A percentile compares a stretch with the other conserved stretches of the same genome.
Conservation (phyloP, 2,113 vertebrate species). For the Rhynchopsitta pachyrhyncha region DNA sequence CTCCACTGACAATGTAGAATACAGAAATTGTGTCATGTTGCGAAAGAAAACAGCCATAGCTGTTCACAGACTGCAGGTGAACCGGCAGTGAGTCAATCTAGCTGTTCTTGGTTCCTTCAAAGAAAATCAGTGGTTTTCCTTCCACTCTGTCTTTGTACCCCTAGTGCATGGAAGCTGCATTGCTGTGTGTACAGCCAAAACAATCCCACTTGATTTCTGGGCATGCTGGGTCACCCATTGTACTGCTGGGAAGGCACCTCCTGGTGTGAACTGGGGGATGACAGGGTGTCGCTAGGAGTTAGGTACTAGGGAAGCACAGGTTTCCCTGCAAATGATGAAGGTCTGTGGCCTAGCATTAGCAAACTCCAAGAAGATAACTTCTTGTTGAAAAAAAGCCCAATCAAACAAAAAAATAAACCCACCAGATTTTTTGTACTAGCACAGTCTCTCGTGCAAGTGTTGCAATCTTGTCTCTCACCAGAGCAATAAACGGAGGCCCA, state of each 20-base stretch:
- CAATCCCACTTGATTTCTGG: too few relatives aligned
- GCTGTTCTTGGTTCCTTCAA: neutral
- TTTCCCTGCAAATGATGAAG: neutral
- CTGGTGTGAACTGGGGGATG: neutral
- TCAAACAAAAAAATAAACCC: too few relatives aligned
- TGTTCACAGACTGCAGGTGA: neutral
- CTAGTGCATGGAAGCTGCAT: rapidly evolving
- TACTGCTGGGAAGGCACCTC: neutral
- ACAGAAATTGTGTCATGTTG: neutral
- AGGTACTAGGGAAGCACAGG: neutral
- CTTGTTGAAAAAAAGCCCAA: neutral
- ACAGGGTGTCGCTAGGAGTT: neutral
- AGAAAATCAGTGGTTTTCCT: neutral
- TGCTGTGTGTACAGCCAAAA: neutral
- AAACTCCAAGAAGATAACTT: neutral
- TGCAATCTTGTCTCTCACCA: neutral
- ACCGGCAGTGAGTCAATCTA: rapidly evolving
- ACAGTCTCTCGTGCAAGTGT: neutral
- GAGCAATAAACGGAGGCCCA: neutral
- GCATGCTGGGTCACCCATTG: rapidly evolving
- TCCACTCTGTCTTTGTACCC: neutral
- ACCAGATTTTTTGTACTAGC: neutral
- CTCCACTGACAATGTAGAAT: neutral
- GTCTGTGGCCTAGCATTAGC: neutral
- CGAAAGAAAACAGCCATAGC: neutral